Evolutionary conservation across 2,113 vertebrate species (phyloP).

Genomic region (Cichladusa arquata): DNA sequence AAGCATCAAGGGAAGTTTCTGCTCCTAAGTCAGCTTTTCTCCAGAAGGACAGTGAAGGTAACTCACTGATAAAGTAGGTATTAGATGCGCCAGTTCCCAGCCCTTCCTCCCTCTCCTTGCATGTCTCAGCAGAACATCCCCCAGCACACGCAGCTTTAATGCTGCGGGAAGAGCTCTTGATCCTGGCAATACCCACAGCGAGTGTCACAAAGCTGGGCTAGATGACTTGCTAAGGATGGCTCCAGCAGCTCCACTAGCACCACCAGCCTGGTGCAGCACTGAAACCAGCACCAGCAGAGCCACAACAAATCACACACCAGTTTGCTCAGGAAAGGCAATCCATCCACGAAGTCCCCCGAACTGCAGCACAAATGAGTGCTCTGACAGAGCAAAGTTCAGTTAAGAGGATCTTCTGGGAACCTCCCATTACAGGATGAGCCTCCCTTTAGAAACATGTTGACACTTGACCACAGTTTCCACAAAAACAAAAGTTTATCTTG

Average conservation of each 20-base stretch:
- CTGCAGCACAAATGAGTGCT: fast-evolving
- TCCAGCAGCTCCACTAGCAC: not conserved
- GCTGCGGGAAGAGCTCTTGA: not conserved
- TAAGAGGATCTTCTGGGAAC: not conserved
- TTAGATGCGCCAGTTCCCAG: not conserved
- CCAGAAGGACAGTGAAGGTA: slow-evolving; percentile 48
- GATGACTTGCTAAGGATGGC: not conserved
- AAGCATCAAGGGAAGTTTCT: not conserved
- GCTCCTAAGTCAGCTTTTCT: slow-evolving; percentile 21
- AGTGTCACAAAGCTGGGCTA: not conserved
- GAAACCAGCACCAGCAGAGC: not conserved
- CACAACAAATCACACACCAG: fast-evolving
- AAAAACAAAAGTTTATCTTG: not conserved
- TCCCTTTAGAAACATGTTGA: not conserved
- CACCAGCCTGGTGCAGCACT: fast-evolving
- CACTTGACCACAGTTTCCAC: not conserved
- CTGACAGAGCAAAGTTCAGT: not conserved
- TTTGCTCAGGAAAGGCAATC: not conserved
- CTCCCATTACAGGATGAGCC: not conserved
- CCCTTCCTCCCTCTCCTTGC: not conserved
- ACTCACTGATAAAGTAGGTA: slow-evolving; percentile 22
- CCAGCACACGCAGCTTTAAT: not conserved
- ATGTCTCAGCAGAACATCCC: not conserved
- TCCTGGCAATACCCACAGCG: not conserved
- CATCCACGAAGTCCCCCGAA: not conserved